Base-by-base conservation (phyloP, 2,888 invertebrate genomes). In the Ceraclea dissimilis region DNA sequence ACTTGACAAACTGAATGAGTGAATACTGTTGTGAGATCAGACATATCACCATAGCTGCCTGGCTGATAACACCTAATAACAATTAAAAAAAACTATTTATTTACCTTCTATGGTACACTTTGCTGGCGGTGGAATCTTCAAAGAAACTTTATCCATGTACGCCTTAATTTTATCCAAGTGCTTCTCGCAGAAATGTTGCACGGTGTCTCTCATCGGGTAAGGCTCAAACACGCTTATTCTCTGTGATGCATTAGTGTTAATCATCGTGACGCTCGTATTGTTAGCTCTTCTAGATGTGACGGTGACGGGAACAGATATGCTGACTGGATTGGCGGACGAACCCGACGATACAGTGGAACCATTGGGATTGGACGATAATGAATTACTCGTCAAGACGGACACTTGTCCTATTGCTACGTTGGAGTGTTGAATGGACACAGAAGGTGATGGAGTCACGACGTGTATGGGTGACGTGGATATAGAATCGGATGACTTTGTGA, bases 171-270 rank as follows among this genome's bases (percentile, higher is more conserved):
- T 94, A 63, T 89, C 87, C 62, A 93, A 74, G 69, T 96, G 93
- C 71, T 96, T 95, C 71, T 94, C 94, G 72, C 95, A 95, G 73
- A 96, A 96, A 71, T 95, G 93, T 67, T 93, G 93, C 43, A 96
- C 92, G 0, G 91, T 90, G 69, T 92, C 91, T 20, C 90, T 71
- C 90, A 91, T 90, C n/a, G 90, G 90, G 66, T 88, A 91, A 2
- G 92, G 91, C 71, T 92, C 91, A 71, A 91, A 91, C 52, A 90
- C 90, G 67, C 88, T 88, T 71, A 90, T 90, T 59, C 90, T 77
- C 71, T 83, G 78, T 60, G 75, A 67, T 44, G 64, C 58, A 61
- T 79, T 79, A 20, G 79, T 76, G 68, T 84, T 86, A 56, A 88
- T 79, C 66, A 89, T 76, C 1, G 88, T 89, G 1, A 89, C 86